Evolutionary conservation across 2,888 invertebrate genomes (phyloP), one percentile per base, ranked within the genome.

Genomic region (Agriopis marginaria): DNA sequence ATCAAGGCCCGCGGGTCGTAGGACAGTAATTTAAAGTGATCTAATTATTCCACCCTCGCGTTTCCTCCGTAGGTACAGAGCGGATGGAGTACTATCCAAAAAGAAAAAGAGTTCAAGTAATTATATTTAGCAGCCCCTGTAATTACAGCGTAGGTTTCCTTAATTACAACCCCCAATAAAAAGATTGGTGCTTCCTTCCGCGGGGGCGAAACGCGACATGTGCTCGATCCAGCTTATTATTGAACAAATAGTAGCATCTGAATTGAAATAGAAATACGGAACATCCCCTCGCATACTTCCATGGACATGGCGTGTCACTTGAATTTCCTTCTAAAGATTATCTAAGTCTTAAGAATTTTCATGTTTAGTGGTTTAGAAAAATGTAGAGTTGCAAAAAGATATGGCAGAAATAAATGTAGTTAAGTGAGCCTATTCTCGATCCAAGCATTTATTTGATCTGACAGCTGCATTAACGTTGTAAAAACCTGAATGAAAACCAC

Each of bases 91-190:
- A 75, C 75, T 80, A 83, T 84, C 84, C 82, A 83, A 89, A 89
- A 87, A 86, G 83, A 86, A 88, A 73, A 89, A 88, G 88, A 85
- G 82, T 90, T 88, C 81, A 87, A 50, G 93, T 92, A 90, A 93
- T 93, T 93, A 94, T 92, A 92, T 94, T 93, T 92, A 93, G 93
- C 92, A 89, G 80, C 93, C 93, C 93, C 93, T 90, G 93, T 91
- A 93, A 93, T 93, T 92, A 93, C 88, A 86, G 86, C 83, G 84
- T 84, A 88, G 89, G 90, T 88, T 93, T 93, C 89, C 89, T 90
- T 93, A 93, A 93, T 93, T 91, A 90, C 87, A 86, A 83, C 80
- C 82, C 55, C 89, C 87, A 93, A 92, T 92, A 92, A 93, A 91
- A 94, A 88, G 91, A 89, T 87, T 80, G 85, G 77, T 82, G 89